Conservation (phyloP, 2,888 invertebrate genomes). For the Gymnoscelis rufifasciata region DNA sequence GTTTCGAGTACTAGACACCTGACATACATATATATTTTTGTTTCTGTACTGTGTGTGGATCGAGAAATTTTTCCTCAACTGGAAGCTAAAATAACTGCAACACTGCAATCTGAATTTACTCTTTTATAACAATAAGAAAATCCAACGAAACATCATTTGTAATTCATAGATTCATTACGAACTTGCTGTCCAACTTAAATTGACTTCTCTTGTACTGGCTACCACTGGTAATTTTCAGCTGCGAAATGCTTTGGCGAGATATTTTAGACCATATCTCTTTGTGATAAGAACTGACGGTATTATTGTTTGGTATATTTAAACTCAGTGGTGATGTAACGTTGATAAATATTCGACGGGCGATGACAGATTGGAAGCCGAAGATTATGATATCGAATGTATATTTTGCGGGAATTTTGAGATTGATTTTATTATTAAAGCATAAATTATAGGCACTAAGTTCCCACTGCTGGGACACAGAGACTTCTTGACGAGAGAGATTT, state of each 20-base stretch:
- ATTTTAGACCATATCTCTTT: neutral
- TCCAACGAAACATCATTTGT: slow-evolving; percentile 34
- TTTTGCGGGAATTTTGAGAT: no score
- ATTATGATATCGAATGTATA: no score
- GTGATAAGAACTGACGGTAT: neutral
- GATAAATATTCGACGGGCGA: slow-evolving; percentile 10
- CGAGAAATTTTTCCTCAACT: no score
- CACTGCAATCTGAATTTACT: no score
- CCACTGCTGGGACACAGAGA: no score
- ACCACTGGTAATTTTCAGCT: slow-evolving; percentile 12
- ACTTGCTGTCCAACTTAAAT: slow-evolving; percentile 46
- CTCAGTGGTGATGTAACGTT: slow-evolving; percentile 8
- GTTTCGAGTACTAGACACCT: no score
- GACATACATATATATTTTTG: no score
- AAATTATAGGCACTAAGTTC: no score
- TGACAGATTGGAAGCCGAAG: slow-evolving; percentile 9
- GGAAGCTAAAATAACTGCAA: no score
- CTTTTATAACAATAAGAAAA: slow-evolving; percentile 6
- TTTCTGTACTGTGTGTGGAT: no score
- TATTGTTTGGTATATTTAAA: neutral
- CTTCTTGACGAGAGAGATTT: no score
- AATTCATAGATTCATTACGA: slow-evolving; percentile 48
- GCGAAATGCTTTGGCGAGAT: neutral
- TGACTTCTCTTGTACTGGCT: slow-evolving; percentile 45
- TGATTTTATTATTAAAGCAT: no score